Base-by-base conservation (phyloP, 2,113 vertebrate genomes). In the Callaeas wilsoni region DNA sequence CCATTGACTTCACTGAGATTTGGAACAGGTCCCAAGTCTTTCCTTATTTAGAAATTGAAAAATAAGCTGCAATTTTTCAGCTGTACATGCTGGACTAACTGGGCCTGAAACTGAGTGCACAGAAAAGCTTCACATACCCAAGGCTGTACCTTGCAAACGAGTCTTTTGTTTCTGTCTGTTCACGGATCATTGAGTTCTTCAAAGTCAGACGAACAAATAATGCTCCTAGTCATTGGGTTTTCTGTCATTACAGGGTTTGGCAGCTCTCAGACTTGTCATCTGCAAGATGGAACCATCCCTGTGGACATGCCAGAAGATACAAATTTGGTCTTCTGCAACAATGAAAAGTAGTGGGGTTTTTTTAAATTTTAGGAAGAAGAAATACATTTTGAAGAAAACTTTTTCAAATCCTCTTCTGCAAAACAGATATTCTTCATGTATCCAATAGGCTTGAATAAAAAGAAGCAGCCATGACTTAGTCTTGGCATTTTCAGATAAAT, bases 151-250 rank as follows among this genome's bases (percentile, higher is more conserved):
- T 95, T 81, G 69, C 67, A 95, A 96, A 96, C 60, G 21, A 80
- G 16, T 60, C 32, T 95, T 93, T 84, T 86, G 71, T 94, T 89
- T 84, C 46, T 92, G 26, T 18, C 55, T 77, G n/a, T 50, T 93
- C 68, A 84, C 0, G 12, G 59, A 63, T 88, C 79, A 63, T 4
- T 70, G 64, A 50, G 27, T 71, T 84, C 73, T 95, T 94, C 89
- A 77, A 89, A 94, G 79, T 93, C 87, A 95, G 53, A 79, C 67
- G 90, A 94, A 87, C 62, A 93, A 85, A 88, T 70, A 85, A 85
- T 62, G 78, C 63, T 91, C 60, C 63, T 59, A 77, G 67, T 90
- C 70, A 59, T 62, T 70, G 78, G n/a, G 57, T 33, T 91, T 94
- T 95, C 78, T 80, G 75, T 85, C 39, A 27, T 91, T 85, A 89